A percentile compares a stretch with the other conserved stretches of the same genome.
These are phyloP conservation scores for Hyperoplus immaculatus DNA, from an alignment of 2,797 vertebrate genomes.

Conservation along the genomic window DNA sequence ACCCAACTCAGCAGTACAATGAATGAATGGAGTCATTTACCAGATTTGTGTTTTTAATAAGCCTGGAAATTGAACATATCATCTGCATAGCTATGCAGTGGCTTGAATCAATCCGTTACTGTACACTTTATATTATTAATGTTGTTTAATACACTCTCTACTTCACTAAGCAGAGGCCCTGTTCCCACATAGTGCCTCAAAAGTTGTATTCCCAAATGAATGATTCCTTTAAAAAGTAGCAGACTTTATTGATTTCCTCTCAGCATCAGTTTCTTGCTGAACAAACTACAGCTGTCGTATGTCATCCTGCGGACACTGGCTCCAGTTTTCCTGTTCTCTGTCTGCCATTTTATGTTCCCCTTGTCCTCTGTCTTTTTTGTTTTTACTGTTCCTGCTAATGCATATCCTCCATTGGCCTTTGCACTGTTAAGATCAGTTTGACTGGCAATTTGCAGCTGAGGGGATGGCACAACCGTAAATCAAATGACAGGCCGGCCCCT, in stretches of 20 bases:
- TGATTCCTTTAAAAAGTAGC: conserved; percentile 20
- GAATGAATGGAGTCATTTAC: conserved; percentile 3
- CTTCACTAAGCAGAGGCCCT: conserved; percentile 8
- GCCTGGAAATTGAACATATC: neutral
- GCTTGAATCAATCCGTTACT: neutral
- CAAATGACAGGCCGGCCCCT: conserved; percentile 26
- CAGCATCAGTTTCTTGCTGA: conserved; percentile 12
- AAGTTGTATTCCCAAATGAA: conserved; percentile 14
- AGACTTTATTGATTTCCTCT: conserved; percentile 64
- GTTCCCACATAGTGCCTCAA: neutral
- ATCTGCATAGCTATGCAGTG: neutral
- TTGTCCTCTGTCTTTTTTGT: conserved; percentile 32
- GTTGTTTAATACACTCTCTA: neutral
- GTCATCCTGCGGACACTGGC: conserved; percentile 70
- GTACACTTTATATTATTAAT: neutral
- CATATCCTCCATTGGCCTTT: conserved; percentile 53
- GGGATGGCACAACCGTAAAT: conserved; percentile 52
- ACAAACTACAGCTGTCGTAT: conserved; percentile 41
- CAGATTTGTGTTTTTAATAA: conserved; percentile 19
- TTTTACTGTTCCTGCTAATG: conserved; percentile 62
- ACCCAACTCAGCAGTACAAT: conserved; percentile 4
- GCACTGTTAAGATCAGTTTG: conserved; percentile 46
- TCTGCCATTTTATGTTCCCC: conserved; percentile 61
- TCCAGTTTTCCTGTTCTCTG: conserved; percentile 54
- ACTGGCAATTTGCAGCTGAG: conserved; percentile 58